Percentiles rank a stretch among this genome's conserved stretches.
phyloP scores from a whole-genome alignment of 2,888 invertebrate species.

The Epinotia brunnichana region DNA sequence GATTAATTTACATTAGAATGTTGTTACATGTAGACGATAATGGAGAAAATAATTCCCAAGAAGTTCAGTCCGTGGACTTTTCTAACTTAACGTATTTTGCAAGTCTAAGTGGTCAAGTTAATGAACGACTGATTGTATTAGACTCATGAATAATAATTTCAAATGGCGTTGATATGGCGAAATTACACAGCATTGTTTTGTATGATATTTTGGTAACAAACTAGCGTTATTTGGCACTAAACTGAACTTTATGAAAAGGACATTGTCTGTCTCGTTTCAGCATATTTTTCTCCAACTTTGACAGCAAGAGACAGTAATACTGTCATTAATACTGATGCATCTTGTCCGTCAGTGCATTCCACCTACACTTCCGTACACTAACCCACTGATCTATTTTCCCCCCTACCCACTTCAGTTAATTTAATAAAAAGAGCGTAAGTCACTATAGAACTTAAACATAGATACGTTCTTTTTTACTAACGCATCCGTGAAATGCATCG shows the following conservation, averaged over 20 bases:
- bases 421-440: conserved; percentile 5
- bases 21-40: not conserved
- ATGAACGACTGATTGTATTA: not conserved
- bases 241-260: not conserved
- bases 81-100: not conserved
- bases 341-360: conserved; percentile 34
- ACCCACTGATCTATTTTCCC: conserved; percentile 68
- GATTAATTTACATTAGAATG: not conserved
- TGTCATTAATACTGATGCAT: conserved; percentile 3
- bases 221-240: not conserved
- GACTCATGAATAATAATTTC: conserved; percentile 6
- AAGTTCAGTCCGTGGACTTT: not conserved
- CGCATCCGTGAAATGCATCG: conserved; percentile 59
- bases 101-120: not conserved
- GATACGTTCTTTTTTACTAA: conserved; percentile 1
- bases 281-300: not conserved
- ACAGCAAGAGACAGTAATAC: not conserved
- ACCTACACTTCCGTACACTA: conserved; percentile 48
- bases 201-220: not conserved
- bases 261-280: not conserved
- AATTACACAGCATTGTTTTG: not conserved
- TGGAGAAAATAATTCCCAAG: not conserved
- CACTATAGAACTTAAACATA: not conserved
- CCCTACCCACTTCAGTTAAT: conserved; percentile 44
- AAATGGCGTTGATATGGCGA: not conserved